Evolutionary conservation across 2,113 vertebrate genomes (phyloP).

Genomic region (Illadopsis cleaveri): DNA sequence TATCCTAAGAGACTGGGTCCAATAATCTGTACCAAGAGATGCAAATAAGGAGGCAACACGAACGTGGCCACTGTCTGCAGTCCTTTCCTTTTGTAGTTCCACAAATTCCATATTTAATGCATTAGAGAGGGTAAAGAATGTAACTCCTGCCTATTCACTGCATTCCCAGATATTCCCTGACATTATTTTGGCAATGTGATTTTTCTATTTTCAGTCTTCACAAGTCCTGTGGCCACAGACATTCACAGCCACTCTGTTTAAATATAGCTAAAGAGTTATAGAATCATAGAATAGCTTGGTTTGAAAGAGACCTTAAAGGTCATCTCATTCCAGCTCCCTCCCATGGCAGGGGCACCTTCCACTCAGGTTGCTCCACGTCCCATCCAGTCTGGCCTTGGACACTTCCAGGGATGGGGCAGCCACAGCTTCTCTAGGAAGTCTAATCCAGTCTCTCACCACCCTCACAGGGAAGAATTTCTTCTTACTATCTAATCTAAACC

Average conservation of each 20-base stretch:
- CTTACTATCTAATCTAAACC: not conserved
- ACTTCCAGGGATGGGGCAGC: not conserved
- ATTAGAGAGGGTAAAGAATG: not conserved
- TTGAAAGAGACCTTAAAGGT: not conserved
- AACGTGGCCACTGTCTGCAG: not conserved
- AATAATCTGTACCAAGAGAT: not conserved
- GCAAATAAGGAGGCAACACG: not conserved
- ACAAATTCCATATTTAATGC: not conserved
- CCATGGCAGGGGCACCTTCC: not conserved
- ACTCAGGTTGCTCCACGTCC: not conserved
- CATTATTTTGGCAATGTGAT: not conserved
- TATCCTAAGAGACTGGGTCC: fast-evolving
- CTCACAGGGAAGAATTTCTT: not conserved
- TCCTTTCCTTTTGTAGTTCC: not conserved
- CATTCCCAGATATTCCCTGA: not conserved
- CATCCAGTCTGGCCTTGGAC: not conserved
- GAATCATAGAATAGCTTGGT: not conserved
- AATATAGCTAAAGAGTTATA: fast-evolving
- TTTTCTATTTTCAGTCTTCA: not conserved
- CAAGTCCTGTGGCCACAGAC: not conserved
- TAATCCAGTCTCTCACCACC: not conserved
- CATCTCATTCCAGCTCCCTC: not conserved
- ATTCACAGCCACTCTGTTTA: not conserved
- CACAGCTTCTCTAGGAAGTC: not conserved
- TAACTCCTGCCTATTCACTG: fast-evolving